Percentiles rank a stretch among this genome's conserved stretches.
Evolutionary conservation across 1,140 invertebrate species (phyloP).

Genomic region (Drosophila lowei): DNA sequence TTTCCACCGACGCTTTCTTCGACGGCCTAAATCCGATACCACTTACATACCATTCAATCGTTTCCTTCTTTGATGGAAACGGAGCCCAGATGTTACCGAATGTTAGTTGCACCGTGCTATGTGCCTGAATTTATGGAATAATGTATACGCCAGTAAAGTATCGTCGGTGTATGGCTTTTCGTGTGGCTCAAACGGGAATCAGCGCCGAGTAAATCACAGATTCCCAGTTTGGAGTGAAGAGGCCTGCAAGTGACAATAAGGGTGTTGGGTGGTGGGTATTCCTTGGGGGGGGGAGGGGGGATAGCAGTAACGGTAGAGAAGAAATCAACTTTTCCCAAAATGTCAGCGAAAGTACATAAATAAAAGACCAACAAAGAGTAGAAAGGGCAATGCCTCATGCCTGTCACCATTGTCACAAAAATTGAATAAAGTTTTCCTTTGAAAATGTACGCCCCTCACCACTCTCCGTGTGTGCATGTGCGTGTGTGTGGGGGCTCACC

Average conservation of each 20-base stretch:
- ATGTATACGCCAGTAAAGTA: too few species aligned
- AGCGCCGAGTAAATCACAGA: too few species aligned
- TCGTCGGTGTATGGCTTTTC: too few species aligned
- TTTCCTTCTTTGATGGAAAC: too few species aligned
- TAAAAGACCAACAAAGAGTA: slow-evolving; percentile 5
- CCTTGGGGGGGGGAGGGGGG: too few species aligned
- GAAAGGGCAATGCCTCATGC: slow-evolving; percentile 19
- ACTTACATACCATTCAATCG: not conserved
- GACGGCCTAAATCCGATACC: not conserved
- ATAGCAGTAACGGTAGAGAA: not conserved
- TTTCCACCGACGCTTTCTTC: not conserved
- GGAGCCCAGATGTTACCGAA: too few species aligned
- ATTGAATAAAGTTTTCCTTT: slow-evolving; percentile 70
- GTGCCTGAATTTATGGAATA: too few species aligned
- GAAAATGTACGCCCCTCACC: slow-evolving; percentile 20
- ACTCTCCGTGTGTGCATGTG: slow-evolving; percentile 1
- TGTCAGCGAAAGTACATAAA: slow-evolving; percentile 19
- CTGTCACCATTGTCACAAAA: slow-evolving; percentile 60
- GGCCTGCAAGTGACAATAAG: too few species aligned
- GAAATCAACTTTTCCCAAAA: slow-evolving; percentile 20
- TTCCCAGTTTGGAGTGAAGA: too few species aligned
- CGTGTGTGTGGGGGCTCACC: slow-evolving; percentile 25
- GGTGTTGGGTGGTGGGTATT: too few species aligned
- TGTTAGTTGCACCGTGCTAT: too few species aligned
- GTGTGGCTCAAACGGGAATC: too few species aligned